phyloP scores from a whole-genome alignment of 1,140 invertebrate species.

The Melitaea cinxia region DNA sequence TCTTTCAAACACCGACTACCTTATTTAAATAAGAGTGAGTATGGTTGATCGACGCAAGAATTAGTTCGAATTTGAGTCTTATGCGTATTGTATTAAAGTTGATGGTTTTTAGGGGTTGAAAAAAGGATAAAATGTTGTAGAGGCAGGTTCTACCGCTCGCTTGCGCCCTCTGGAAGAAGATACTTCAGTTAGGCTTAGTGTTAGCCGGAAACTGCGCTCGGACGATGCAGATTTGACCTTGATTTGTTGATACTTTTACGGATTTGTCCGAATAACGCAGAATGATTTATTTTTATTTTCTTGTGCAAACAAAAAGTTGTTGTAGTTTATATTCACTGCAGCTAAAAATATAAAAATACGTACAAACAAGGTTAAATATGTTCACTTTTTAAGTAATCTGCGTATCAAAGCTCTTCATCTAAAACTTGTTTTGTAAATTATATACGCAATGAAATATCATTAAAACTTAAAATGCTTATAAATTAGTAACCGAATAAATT shows the following conservation, averaged over 20 bases:
- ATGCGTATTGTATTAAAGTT: conserved; percentile 40
- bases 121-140: conserved; percentile 59
- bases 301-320: too few relatives aligned
- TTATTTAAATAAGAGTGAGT: conserved; percentile 79
- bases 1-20: conserved; percentile 64
- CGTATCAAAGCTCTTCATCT: too few relatives aligned
- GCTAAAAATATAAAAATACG: too few relatives aligned
- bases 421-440: too few relatives aligned
- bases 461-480: too few relatives aligned
- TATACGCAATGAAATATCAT: too few relatives aligned
- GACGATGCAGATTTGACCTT: conserved; percentile 29
- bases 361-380: too few relatives aligned
- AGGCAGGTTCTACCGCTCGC: conserved; percentile 60
- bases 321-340: too few relatives aligned
- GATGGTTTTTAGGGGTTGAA: conserved; percentile 27
- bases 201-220: conserved; percentile 62
- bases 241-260: conserved; percentile 17
- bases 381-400: too few relatives aligned
- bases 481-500: too few relatives aligned
- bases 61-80: conserved; percentile 49
- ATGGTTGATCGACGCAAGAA: conserved; percentile 43
- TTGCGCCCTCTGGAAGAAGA: conserved; percentile 59
- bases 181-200: conserved; percentile 59
- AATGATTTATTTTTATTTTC: too few relatives aligned
- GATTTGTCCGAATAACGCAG: background rate